Conservation (phyloP, 2,888 invertebrate genomes). For the Troides helena region DNA sequence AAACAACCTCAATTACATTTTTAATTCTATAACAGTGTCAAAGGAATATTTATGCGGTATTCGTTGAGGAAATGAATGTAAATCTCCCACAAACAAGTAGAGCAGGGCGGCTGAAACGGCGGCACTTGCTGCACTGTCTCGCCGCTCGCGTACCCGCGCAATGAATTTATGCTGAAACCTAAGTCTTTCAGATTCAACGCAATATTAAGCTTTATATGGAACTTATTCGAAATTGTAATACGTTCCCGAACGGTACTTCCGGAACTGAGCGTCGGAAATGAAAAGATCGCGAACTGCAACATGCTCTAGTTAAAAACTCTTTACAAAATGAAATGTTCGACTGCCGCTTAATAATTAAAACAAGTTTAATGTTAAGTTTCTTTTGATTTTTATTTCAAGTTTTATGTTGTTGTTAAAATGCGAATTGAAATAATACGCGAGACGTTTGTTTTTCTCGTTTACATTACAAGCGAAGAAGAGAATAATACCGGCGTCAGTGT, state of each 20-base stretch:
- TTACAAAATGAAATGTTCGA: constrained; percentile 1
- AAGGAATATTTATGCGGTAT: constrained; percentile 4
- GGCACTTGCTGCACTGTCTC: not conserved
- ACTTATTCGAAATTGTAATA: not conserved
- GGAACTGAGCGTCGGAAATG: constrained; percentile 6
- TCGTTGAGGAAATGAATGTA: constrained; percentile 4
- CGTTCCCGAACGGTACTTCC: not conserved
- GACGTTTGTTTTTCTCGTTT: not conserved
- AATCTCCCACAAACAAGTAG: constrained; percentile 11
- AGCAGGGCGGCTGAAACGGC: constrained; percentile 3
- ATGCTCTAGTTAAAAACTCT: constrained; percentile 6
- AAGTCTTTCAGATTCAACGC: not conserved
- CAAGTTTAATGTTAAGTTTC: not conserved
- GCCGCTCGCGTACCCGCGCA: constrained; percentile 3
- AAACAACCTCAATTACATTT: constrained; percentile 9
- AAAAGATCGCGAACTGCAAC: constrained; percentile 1
- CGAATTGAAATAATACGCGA: not conserved
- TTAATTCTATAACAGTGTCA: constrained; percentile 16
- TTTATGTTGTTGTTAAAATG: not conserved
- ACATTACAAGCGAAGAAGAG: not conserved
- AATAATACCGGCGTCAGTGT: too few relatives aligned
- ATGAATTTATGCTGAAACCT: constrained; percentile 2
- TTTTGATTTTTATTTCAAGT: too few relatives aligned
- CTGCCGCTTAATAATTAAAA: constrained; percentile 9
- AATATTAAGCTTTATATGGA: constrained; percentile 2